These are phyloP conservation scores for Halcyon chelicuti DNA, from an alignment of 2,797 vertebrate species.

Conservation along the genomic window DNA sequence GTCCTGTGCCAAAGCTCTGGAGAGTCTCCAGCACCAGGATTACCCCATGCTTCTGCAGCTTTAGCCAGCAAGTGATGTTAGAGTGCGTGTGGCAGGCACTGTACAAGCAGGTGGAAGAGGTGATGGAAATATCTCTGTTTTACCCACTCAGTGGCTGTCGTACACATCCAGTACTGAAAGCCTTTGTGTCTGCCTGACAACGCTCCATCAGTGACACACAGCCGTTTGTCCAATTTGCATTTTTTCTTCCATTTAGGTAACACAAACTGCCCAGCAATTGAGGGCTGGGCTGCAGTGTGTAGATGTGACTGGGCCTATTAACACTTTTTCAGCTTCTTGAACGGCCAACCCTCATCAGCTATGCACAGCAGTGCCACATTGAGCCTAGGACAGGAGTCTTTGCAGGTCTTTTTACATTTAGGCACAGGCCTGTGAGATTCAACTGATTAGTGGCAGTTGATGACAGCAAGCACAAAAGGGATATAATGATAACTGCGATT, in stretches of 20 bases:
- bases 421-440: background rate
- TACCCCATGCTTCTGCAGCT: background rate
- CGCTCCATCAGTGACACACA: background rate
- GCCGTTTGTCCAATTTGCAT: background rate
- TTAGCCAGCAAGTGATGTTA: background rate
- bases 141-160: background rate
- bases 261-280: background rate
- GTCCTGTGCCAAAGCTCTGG: background rate
- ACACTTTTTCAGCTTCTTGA: background rate
- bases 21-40: background rate
- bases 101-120: background rate
- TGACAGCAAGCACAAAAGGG: background rate
- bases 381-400: background rate
- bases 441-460: background rate
- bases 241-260: background rate
- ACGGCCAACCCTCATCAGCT: background rate
- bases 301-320: background rate
- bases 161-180: background rate
- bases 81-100: accelerated
- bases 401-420: background rate
- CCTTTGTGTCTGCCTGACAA: background rate
- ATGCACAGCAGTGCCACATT: background rate
- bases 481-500: background rate
- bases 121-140: background rate
- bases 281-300: background rate